A percentile compares a stretch with the other conserved stretches of the same genome.
phyloP scores from a whole-genome alignment of 2,888 invertebrate species.

The Philereme vetulata region DNA sequence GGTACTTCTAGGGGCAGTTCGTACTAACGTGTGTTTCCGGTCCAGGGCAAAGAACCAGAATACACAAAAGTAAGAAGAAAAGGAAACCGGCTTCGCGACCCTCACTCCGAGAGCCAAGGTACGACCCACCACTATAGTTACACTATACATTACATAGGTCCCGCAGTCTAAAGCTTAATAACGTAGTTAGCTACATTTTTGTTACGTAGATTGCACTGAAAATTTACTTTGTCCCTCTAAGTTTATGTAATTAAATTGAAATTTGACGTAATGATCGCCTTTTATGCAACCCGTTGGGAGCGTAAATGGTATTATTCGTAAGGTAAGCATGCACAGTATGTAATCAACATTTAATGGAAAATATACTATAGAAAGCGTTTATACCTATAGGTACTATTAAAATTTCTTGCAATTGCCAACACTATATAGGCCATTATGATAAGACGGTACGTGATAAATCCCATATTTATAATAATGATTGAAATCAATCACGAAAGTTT shows the following conservation, averaged over 20 bases:
- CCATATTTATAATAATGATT: no score
- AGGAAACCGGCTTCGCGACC: conserved; percentile 90
- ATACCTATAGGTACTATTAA: not conserved
- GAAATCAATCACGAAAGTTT: no score
- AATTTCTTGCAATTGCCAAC: no score
- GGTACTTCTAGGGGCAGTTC: no score
- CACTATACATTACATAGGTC: conserved; percentile 17
- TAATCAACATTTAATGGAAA: conserved; percentile 43
- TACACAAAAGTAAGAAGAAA: conserved; percentile 93
- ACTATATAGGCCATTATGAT: no score
- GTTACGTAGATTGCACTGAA: conserved; percentile 78
- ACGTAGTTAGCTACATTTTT: conserved; percentile 78
- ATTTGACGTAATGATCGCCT: conserved; percentile 81
- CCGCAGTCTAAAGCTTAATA: conserved; percentile 61
- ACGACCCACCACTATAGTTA: conserved; percentile 42
- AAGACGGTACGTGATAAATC: no score
- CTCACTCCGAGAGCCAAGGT: conserved; percentile 94
- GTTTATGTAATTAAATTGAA: conserved; percentile 74
- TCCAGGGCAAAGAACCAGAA: conserved; percentile 90
- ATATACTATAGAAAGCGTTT: conserved; percentile 19
- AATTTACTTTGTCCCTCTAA: conserved; percentile 74
- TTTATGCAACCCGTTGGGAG: conserved; percentile 82
- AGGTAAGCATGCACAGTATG: conserved; percentile 83
- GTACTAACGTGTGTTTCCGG: not conserved
- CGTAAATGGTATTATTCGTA: conserved; percentile 80